A percentile compares a stretch with the other conserved stretches of the same genome.
These are phyloP conservation scores for Proteles cristata DNA, from an alignment of 2,113 vertebrate genomes.

Conservation along the genomic window DNA sequence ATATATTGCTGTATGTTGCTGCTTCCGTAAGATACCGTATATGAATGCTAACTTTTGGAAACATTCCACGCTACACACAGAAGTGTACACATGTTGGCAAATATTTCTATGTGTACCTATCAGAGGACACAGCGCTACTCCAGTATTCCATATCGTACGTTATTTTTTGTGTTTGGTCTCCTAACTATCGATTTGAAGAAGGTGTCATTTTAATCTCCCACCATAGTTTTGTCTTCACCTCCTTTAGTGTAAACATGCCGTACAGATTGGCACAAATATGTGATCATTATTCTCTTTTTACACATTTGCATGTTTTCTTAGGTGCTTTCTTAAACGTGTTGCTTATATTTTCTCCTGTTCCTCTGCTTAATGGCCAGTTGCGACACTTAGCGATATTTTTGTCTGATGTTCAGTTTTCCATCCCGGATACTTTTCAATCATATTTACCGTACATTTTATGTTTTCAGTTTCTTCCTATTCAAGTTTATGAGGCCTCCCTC, in stretches of 20 bases:
- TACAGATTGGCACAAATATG: too few species aligned
- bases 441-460: neutral
- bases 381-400: neutral
- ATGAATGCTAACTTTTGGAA: neutral
- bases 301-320: neutral
- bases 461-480: neutral
- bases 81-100: too few species aligned
- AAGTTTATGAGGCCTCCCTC: neutral
- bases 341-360: neutral
- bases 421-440: neutral
- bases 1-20: neutral
- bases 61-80: neutral
- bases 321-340: neutral
- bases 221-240: neutral
- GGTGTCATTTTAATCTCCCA: neutral
- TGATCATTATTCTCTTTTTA: neutral
- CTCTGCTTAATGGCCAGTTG: neutral
- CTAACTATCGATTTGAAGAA: neutral
- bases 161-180: neutral
- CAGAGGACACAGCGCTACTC: neutral
- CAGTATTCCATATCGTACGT: neutral
- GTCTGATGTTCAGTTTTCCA: neutral
- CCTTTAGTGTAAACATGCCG: neutral
- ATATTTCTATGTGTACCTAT: neutral
- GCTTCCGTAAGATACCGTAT: fast-evolving